Conservation (phyloP, 2,888 invertebrate species). For the Eremobia ochroleuca region DNA sequence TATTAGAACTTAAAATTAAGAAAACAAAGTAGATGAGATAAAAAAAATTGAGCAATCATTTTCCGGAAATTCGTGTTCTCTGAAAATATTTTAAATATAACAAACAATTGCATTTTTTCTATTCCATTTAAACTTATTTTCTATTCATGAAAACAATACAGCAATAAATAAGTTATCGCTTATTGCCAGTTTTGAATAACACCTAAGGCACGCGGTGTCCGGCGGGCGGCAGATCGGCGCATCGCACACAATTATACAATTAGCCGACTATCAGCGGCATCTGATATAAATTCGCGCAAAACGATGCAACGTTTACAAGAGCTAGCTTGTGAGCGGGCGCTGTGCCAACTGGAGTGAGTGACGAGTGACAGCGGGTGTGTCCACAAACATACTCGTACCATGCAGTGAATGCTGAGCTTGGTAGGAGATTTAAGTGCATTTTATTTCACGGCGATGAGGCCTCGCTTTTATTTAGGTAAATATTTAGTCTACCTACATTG, state of each 20-base stretch:
- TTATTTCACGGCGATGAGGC: neutral
- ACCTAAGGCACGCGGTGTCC: constrained; percentile 14
- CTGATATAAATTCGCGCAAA: constrained; percentile 76
- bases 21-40: too few relatives aligned
- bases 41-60: neutral
- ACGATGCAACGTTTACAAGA: constrained; percentile 77
- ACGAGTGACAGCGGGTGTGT: constrained; percentile 36
- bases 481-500: neutral
- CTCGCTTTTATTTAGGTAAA: neutral
- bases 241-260: constrained; percentile 73
- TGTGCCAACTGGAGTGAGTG: constrained; percentile 62
- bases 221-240: constrained; percentile 34
- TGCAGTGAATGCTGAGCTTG: neutral
- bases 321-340: constrained; percentile 69
- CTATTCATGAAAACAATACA: constrained; percentile 13
- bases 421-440: neutral
- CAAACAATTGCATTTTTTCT: neutral
- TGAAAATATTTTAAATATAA: neutral
- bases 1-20: neutral
- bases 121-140: neutral
- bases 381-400: neutral
- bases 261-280: constrained; percentile 75
- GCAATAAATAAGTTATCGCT: neutral
- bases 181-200: constrained; percentile 14
- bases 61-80: neutral